A percentile compares a stretch with the other conserved stretches of the same genome.
These are phyloP conservation scores for Tachysurus vachellii DNA, from an alignment of 2,113 vertebrate species.

Conservation along the genomic window DNA sequence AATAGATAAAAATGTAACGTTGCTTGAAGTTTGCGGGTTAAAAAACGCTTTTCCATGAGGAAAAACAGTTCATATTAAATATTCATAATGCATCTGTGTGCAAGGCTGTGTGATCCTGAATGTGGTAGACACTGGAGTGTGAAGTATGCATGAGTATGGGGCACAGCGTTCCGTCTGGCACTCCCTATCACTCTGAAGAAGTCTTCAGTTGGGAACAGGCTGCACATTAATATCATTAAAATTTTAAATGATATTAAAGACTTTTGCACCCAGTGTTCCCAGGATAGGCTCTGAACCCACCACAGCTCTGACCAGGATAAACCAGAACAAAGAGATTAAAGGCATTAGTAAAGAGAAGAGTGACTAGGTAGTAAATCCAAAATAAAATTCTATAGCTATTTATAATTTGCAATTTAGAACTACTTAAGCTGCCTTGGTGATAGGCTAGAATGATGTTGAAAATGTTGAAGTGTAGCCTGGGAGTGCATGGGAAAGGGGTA, in stretches of 20 bases:
- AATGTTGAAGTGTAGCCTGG: not conserved
- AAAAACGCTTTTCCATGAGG: not conserved
- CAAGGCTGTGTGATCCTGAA: conserved; percentile 15
- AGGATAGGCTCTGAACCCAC: not conserved
- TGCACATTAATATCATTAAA: not conserved
- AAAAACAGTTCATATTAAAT: not conserved
- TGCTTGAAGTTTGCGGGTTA: not conserved
- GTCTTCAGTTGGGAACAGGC: not conserved
- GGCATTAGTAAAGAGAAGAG: not conserved
- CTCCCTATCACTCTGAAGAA: not conserved
- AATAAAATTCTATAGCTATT: not conserved
- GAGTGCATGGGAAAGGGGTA: not conserved
- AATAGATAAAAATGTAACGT: not conserved
- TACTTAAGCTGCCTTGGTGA: not conserved
- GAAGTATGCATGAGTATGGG: not conserved
- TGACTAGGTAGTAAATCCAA: not conserved
- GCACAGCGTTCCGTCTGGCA: not conserved
- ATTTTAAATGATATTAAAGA: not conserved
- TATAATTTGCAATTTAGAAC: not conserved
- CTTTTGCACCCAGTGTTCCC: not conserved
- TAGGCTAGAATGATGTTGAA: not conserved
- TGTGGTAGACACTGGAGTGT: conserved; percentile 16
- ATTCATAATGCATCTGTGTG: not conserved
- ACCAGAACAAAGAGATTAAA: not conserved
- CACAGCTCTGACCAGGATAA: not conserved